Evolutionary conservation across 2,797 vertebrate genomes (phyloP).

Genomic region (Acrossocheilus wenchowensis): DNA sequence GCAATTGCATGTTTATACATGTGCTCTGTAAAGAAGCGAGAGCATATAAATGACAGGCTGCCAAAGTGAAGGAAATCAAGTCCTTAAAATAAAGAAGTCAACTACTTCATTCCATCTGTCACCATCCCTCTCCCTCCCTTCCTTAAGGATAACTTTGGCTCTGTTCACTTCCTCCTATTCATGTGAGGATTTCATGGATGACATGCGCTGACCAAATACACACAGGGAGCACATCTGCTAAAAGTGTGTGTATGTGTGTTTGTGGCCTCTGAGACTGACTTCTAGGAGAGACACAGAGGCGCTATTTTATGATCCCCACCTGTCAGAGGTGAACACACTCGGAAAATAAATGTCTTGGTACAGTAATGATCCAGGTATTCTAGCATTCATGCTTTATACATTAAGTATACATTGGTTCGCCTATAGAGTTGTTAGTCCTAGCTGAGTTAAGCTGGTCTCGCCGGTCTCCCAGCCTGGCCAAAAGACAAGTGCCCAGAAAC

Average conservation of each 20-base stretch:
- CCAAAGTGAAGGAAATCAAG: slow-evolving; percentile 68
- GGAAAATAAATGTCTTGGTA: slow-evolving; percentile 49
- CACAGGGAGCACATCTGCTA: slow-evolving; percentile 67
- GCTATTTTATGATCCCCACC: slow-evolving; percentile 59
- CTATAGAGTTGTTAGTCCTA: not conserved
- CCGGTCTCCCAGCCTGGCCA: not conserved
- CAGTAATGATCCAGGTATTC: slow-evolving; percentile 39
- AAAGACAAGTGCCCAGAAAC: not conserved
- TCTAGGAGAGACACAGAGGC: slow-evolving; percentile 49
- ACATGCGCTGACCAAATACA: slow-evolving; percentile 65
- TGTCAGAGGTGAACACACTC: slow-evolving; percentile 55
- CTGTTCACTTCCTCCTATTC: slow-evolving; percentile 62
- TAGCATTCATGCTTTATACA: not conserved
- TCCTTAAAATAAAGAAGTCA: slow-evolving; percentile 72
- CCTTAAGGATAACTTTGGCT: slow-evolving; percentile 69
- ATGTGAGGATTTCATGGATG: slow-evolving; percentile 68
- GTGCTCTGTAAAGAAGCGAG: slow-evolving; percentile 27
- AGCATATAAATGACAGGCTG: slow-evolving; percentile 63
- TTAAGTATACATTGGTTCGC: not conserved
- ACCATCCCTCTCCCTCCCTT: slow-evolving; percentile 46
- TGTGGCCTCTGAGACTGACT: slow-evolving; percentile 41
- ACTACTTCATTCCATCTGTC: slow-evolving; percentile 72
- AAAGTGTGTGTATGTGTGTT: slow-evolving; percentile 53
- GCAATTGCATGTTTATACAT: slow-evolving; percentile 53
- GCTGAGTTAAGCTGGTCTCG: not conserved